These are phyloP conservation scores for Thera britannica DNA, from an alignment of 2,888 invertebrate genomes.

Conservation along the genomic window DNA sequence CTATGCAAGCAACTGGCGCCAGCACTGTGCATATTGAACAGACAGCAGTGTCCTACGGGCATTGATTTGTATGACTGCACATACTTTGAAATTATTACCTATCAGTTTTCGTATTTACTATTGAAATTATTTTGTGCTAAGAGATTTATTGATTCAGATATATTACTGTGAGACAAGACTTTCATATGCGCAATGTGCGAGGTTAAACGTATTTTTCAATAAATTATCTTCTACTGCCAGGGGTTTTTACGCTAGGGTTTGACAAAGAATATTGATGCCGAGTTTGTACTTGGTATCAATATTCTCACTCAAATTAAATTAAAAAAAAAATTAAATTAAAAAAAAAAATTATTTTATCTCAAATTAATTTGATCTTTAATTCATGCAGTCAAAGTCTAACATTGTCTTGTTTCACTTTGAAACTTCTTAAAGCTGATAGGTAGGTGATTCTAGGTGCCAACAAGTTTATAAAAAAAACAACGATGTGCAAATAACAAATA, in stretches of 20 bases:
- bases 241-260: not conserved
- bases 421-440: too few relatives aligned
- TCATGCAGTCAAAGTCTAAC: too few relatives aligned
- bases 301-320: too few relatives aligned
- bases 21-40: constrained; percentile 36
- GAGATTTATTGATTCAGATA: constrained; percentile 19
- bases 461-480: too few relatives aligned
- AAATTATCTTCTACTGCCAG: not conserved
- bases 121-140: constrained; percentile 23
- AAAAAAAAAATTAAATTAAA: too few relatives aligned
- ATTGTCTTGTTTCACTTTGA: too few relatives aligned
- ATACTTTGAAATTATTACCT: constrained; percentile 34
- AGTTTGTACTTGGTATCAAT: too few relatives aligned
- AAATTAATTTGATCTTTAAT: too few relatives aligned
- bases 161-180: constrained; percentile 10
- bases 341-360: too few relatives aligned
- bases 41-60: constrained; percentile 22
- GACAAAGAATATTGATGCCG: not conserved
- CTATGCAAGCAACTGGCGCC: constrained; percentile 39
- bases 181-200: constrained; percentile 3
- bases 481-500: too few relatives aligned
- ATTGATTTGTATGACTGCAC: constrained; percentile 42
- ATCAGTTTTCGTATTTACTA: constrained; percentile 24
- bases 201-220: constrained; percentile 5
- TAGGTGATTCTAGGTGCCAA: too few relatives aligned